Evolutionary conservation across 2,888 invertebrate species (phyloP).

Genomic region (Chymomyza fuscimana): DNA sequence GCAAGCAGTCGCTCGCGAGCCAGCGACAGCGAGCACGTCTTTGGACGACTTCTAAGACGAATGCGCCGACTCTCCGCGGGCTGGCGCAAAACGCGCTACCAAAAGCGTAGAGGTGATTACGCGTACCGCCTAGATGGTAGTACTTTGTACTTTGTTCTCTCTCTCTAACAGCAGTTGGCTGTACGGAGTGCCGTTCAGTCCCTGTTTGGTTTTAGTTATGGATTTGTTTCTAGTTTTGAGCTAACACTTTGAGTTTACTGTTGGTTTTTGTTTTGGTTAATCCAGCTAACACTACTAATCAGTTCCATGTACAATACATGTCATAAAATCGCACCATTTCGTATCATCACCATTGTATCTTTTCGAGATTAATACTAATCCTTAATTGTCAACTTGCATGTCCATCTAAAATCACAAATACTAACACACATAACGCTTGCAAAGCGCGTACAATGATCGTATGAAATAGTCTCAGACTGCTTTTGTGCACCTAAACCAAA

Average conservation of each 20-base stretch:
- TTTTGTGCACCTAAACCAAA: constrained; percentile 25
- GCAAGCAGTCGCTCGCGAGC: constrained; percentile 72
- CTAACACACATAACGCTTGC: not conserved
- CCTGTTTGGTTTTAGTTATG: constrained; percentile 29
- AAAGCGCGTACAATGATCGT: not conserved
- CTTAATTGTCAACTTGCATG: constrained; percentile 33
- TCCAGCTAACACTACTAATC: constrained; percentile 49
- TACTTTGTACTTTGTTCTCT: constrained; percentile 40
- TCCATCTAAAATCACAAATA: constrained; percentile 26
- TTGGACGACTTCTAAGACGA: constrained; percentile 77
- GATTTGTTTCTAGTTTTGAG: constrained; percentile 53
- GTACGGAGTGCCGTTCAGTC: constrained; percentile 17
- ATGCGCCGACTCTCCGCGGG: constrained; percentile 78
- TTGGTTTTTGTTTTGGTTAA: constrained; percentile 36
- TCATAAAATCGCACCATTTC: constrained; percentile 57
- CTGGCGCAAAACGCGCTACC: constrained; percentile 79
- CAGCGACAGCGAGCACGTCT: constrained; percentile 73
- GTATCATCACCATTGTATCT: constrained; percentile 36
- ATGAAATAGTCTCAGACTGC: constrained; percentile 7
- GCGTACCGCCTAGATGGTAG: constrained; percentile 23
- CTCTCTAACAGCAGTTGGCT: constrained; percentile 58
- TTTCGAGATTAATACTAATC: constrained; percentile 10
- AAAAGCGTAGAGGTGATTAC: constrained; percentile 80
- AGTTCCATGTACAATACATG: constrained; percentile 21
- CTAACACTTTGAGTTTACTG: constrained; percentile 50